These are phyloP conservation scores for rat (Rattus norvegicus) DNA, from an alignment of 2,113 vertebrate species.

Conservation along the genomic window GRCr8 NC_086028.1:48411501-48412000, in stretches of 20 bases:
- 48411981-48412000: not conserved
- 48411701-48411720: not conserved
- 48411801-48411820: not conserved
- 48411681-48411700: not conserved
- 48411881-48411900: not conserved
- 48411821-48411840: not conserved
- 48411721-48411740: not conserved
- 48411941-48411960: not conserved
- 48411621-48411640: not conserved
- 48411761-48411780: no score
- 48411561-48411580: not conserved
- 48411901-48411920: not conserved
- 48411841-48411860: not conserved
- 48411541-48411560: rapidly evolving
- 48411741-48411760: not conserved
- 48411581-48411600: not conserved
- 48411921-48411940: not conserved
- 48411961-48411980: not conserved
- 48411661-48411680: not conserved
- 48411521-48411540: not conserved
- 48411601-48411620: not conserved
- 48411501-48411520: not conserved
- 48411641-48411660: not conserved
- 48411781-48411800: no score
- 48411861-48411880: not conserved